Conservation (phyloP, 2,113 vertebrate species). For the Sprattus sprattus region DNA sequence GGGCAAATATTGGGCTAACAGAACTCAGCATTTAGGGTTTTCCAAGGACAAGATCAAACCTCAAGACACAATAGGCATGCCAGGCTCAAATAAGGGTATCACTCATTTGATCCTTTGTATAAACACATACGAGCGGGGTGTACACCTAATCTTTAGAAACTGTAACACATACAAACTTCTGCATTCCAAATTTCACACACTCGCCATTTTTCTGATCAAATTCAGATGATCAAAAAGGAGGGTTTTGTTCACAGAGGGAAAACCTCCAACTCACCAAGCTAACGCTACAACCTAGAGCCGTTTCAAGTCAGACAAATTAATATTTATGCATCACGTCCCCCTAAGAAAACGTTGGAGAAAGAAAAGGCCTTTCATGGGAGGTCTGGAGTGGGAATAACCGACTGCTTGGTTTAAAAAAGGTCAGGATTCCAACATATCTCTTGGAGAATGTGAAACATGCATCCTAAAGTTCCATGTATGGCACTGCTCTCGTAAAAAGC, state of each 20-base stretch:
- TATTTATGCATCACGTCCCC: neutral
- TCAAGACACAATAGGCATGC: neutral
- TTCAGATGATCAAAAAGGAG: neutral
- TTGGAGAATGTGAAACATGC: constrained; percentile 44
- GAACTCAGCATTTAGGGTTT: neutral
- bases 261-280: neutral
- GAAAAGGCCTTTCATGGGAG: neutral
- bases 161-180: neutral
- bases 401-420: constrained; percentile 58
- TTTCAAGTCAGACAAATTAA: neutral
- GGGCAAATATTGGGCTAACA: neutral
- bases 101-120: neutral
- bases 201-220: neutral
- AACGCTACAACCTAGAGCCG: neutral
- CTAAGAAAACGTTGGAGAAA: neutral
- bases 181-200: neutral
- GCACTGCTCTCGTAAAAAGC: neutral
- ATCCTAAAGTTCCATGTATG: neutral
- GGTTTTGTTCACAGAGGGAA: neutral
- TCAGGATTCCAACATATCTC: constrained; percentile 57
- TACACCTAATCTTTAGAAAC: neutral
- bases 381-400: constrained; percentile 9
- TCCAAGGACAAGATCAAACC: neutral
- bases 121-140: neutral
- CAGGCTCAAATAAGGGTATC: neutral